Percentiles rank a stretch among this genome's conserved stretches.
Evolutionary conservation across 2,888 invertebrate genomes (phyloP).

Genomic region (Exocentrus adspersus): DNA sequence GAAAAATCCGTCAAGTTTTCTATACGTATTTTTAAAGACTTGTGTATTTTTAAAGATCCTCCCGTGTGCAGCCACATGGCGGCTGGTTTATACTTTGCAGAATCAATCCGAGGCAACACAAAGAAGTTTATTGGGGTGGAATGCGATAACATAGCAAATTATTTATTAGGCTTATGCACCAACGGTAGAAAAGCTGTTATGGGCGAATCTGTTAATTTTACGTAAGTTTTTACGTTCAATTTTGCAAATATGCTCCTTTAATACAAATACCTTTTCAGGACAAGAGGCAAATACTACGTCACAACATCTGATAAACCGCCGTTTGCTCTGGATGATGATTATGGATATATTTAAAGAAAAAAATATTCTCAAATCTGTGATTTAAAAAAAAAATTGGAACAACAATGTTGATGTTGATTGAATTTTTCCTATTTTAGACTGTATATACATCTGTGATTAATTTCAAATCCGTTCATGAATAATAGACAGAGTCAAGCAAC

Average conservation of each 20-base stretch:
- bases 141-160: slow-evolving; percentile 67
- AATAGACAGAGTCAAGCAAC: too few species aligned
- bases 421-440: too few species aligned
- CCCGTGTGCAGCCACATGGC: slow-evolving; percentile 73
- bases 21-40: too few species aligned
- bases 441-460: too few species aligned
- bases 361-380: too few species aligned
- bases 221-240: slow-evolving; percentile 48
- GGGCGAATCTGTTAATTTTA: slow-evolving; percentile 56
- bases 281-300: slow-evolving; percentile 55
- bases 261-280: slow-evolving; percentile 51
- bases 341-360: background rate
- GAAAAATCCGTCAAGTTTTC: too few species aligned
- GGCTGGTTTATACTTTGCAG: slow-evolving; percentile 71
- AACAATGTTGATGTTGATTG: too few species aligned
- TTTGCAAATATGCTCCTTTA: background rate
- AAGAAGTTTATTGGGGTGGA: slow-evolving; percentile 71
- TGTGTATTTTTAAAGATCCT: slow-evolving; percentile 57
- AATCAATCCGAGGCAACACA: slow-evolving; percentile 67
- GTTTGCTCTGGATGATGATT: slow-evolving; percentile 35
- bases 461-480: too few species aligned
- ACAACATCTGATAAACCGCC: slow-evolving; percentile 52
- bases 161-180: slow-evolving; percentile 67
- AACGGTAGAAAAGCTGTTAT: slow-evolving; percentile 50
- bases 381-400: too few species aligned